Conservation (phyloP, 2,797 vertebrate genomes). For the Tinamus major region DNA sequence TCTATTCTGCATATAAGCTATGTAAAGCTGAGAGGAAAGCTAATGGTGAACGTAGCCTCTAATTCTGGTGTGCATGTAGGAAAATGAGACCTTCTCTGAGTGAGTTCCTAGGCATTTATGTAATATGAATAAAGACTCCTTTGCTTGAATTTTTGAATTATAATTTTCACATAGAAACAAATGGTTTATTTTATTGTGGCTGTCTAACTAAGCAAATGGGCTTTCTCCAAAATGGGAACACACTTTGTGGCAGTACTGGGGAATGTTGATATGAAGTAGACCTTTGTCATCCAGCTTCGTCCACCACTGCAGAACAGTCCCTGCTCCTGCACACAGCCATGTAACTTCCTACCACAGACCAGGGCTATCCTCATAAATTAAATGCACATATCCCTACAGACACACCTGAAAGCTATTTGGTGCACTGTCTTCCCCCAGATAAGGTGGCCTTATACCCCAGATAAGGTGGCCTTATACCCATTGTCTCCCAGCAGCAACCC, state of each 20-base stretch:
- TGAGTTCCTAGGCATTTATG: neutral
- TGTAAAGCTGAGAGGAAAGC: neutral
- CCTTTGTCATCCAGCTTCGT: neutral
- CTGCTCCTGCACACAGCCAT: fast-evolving
- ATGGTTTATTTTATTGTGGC: neutral
- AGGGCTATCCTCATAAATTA: neutral
- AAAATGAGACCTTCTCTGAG: neutral
- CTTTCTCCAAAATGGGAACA: neutral
- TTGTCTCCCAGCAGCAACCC: no score
- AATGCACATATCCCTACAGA: neutral
- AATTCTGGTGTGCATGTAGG: neutral
- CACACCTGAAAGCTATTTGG: no score
- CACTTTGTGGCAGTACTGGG: neutral
- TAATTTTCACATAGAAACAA: conserved; percentile 1
- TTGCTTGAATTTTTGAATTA: neutral
- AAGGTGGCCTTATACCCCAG: no score
- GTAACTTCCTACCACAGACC: neutral
- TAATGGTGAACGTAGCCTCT: neutral
- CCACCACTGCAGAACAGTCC: fast-evolving
- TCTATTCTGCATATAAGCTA: neutral
- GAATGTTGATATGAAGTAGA: neutral
- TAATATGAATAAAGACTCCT: neutral
- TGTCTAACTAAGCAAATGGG: neutral
- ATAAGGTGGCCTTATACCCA: no score
- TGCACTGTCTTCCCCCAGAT: no score